Percentiles rank a stretch among this genome's conserved stretches.
Conservation (phyloP, 2,888 invertebrate genomes). For the Scaptomyza tumidula region DNA sequence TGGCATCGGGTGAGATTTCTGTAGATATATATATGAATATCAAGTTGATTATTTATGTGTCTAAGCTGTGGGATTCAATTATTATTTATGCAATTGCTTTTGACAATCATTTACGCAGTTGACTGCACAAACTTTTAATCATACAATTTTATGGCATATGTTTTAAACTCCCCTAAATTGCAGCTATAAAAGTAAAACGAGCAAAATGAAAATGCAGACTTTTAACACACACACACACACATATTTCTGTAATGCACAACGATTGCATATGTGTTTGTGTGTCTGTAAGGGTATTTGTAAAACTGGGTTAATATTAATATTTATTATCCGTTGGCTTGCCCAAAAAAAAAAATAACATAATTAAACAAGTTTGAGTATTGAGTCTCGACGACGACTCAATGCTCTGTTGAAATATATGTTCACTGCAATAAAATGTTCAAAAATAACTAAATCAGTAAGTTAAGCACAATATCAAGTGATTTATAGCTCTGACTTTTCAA, state of each 20-base stretch:
- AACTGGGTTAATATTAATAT: conserved; percentile 75
- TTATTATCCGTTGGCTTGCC: conserved; percentile 72
- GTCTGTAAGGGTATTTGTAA: conserved; percentile 9
- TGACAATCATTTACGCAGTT: conserved; percentile 41
- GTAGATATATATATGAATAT: conserved; percentile 16
- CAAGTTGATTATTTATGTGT: background rate
- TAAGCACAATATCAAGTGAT: too few species aligned
- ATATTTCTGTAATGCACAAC: conserved; percentile 5
- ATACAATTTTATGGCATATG: conserved; percentile 51
- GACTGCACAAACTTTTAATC: conserved; percentile 44
- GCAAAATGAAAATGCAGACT: conserved; percentile 25
- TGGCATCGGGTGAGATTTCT: conserved; percentile 87
- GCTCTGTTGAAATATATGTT: background rate
- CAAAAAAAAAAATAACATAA: conserved; percentile 68
- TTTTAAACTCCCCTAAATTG: conserved; percentile 56
- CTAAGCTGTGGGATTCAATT: background rate
- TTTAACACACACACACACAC: conserved; percentile 4
- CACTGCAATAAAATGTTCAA: background rate
- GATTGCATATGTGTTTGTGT: conserved; percentile 1
- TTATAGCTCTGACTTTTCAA: background rate
- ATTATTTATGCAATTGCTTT: conserved; percentile 28
- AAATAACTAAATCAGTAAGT: background rate
- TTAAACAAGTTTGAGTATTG: conserved; percentile 44
- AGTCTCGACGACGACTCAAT: background rate
- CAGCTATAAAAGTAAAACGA: conserved; percentile 20